These are phyloP conservation scores for Anabacerthia variegaticeps DNA, from an alignment of 2,797 vertebrate species.

Conservation along the genomic window DNA sequence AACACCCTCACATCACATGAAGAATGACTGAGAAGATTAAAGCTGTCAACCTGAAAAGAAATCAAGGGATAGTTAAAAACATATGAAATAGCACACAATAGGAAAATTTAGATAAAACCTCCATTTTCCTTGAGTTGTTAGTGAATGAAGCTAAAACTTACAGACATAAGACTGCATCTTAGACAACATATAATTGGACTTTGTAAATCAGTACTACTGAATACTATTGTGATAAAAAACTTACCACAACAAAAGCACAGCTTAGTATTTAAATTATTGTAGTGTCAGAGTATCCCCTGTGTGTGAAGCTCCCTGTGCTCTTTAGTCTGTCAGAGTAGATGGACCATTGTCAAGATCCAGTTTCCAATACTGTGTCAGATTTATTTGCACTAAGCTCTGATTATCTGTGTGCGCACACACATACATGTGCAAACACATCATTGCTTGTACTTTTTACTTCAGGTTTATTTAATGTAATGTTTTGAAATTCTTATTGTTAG, in stretches of 20 bases:
- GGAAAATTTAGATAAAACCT: neutral
- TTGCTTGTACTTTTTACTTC: neutral
- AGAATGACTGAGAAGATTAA: neutral
- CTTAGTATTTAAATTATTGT: neutral
- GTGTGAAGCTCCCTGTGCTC: neutral
- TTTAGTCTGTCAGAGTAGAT: neutral
- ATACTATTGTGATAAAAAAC: neutral
- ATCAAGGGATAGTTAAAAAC: neutral
- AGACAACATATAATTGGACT: neutral
- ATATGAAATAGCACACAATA: neutral
- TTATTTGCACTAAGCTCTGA: neutral
- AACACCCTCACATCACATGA: neutral
- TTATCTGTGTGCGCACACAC: neutral
- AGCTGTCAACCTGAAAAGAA: neutral
- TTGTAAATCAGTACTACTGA: neutral
- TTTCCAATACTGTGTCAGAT: neutral
- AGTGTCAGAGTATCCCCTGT: neutral
- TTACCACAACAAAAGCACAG: neutral
- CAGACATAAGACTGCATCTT: neutral
- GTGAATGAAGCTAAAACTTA: neutral
- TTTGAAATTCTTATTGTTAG: neutral
- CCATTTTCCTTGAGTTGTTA: neutral
- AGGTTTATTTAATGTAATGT: neutral
- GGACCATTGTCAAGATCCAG: neutral
- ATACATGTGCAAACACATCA: rapidly evolving